Evolutionary conservation across 1,140 invertebrate genomes (phyloP).

Genomic region (Pteromalus puparum): DNA sequence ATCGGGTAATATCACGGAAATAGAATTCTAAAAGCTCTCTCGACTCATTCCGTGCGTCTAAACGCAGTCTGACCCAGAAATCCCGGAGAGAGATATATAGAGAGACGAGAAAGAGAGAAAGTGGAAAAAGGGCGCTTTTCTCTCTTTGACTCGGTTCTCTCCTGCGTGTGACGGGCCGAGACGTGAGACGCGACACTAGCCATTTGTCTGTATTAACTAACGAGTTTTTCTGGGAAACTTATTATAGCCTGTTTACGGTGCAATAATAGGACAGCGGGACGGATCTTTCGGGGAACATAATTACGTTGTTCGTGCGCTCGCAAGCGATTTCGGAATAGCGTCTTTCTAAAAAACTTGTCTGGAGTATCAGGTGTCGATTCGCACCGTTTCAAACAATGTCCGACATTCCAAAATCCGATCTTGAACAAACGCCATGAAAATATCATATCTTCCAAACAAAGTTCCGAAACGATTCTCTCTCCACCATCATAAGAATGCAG

Average conservation of each 20-base stretch:
- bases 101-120: constrained; percentile 18
- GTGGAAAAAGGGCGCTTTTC: neutral
- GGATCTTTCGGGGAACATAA: neutral
- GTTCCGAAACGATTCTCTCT: neutral
- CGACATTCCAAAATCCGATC: too few relatives aligned
- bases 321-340: neutral
- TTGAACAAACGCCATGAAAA: too few relatives aligned
- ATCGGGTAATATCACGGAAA: constrained; percentile 34
- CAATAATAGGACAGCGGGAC: neutral
- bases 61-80: constrained; percentile 44
- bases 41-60: neutral
- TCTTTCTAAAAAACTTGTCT: neutral
- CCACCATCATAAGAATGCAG: neutral
- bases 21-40: constrained; percentile 45
- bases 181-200: neutral
- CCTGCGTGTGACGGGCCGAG: neutral
- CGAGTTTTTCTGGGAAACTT: constrained; percentile 20
- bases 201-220: constrained; percentile 29
- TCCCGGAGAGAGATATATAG: neutral
- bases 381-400: too few relatives aligned
- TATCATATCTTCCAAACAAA: neutral
- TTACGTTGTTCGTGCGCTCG: neutral
- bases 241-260: neutral
- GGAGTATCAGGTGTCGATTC: neutral
- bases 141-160: neutral